Evolutionary conservation across 2,888 invertebrate genomes (phyloP).

Genomic region (Ormia ochracea): DNA sequence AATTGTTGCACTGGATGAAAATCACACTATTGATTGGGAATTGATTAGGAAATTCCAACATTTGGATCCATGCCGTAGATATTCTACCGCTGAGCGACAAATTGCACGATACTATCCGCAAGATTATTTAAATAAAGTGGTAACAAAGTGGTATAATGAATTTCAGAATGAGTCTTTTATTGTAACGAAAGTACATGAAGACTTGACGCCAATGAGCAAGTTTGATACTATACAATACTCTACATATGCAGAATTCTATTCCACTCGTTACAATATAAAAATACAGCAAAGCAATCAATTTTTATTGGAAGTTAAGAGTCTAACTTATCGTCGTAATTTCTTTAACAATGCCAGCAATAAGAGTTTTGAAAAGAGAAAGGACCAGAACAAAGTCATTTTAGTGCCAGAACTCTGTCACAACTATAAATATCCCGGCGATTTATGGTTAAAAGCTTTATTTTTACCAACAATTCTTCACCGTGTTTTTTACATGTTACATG

Average conservation of each 20-base stretch:
- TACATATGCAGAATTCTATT: conserved; percentile 87
- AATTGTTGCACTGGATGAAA: conserved; percentile 77
- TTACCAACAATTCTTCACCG: conserved; percentile 92
- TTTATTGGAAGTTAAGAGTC: conserved; percentile 85
- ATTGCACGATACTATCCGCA: conserved; percentile 79
- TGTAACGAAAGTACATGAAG: conserved; percentile 83
- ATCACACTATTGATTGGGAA: conserved; percentile 80
- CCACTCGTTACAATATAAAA: conserved; percentile 83
- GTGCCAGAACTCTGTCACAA: conserved; percentile 92
- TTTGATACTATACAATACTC: conserved; percentile 79
- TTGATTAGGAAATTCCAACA: conserved; percentile 78
- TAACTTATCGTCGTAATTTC: conserved; percentile 74
- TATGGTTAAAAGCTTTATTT: conserved; percentile 91
- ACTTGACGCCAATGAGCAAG: conserved; percentile 81
- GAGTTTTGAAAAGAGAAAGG: conserved; percentile 69
- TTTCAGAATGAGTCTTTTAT: conserved; percentile 80
- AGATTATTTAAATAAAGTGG: conserved; percentile 84
- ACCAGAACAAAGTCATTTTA: conserved; percentile 80
- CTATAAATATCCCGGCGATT: conserved; percentile 83
- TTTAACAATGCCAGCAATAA: conserved; percentile 70
- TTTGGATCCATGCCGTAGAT: conserved; percentile 76
- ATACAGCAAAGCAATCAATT: conserved; percentile 81
- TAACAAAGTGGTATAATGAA: conserved; percentile 90
- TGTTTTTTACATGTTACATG: conserved; percentile 72
- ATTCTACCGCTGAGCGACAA: conserved; percentile 78